These are phyloP conservation scores for Trachelus troglodyta DNA, from an alignment of 2,888 invertebrate species.

Conservation along the genomic window DNA sequence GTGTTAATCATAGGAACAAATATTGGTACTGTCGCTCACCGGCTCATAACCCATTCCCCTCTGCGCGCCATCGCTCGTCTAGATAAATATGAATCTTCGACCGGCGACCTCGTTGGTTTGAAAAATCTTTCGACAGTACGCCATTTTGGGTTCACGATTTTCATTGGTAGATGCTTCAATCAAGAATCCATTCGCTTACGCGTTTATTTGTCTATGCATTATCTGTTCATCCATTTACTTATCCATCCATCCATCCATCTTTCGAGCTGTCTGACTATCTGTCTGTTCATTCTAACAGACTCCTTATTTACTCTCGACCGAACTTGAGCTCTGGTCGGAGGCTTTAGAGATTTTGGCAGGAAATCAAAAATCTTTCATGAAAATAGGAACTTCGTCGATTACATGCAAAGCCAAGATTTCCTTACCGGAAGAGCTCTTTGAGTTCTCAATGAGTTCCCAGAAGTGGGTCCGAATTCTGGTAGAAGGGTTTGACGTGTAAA, in stretches of 20 bases:
- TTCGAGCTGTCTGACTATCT: neutral
- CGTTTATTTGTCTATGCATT: neutral
- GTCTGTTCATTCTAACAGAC: neutral
- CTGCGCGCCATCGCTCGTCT: neutral
- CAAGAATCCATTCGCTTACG: neutral
- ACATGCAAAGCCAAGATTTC: neutral
- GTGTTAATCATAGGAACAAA: neutral
- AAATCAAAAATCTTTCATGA: neutral
- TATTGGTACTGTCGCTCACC: neutral
- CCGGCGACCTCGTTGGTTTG: neutral
- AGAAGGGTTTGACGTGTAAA: neutral
- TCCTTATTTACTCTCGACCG: neutral
- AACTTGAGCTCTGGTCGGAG: neutral
- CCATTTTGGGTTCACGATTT: neutral
- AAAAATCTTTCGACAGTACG: neutral
- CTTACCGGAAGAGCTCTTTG: neutral
- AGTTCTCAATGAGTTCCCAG: neutral
- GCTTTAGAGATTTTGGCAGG: neutral
- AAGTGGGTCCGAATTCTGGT: neutral
- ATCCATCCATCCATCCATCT: neutral
- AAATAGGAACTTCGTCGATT: neutral
- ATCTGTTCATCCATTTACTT: neutral
- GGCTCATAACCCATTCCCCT: neutral
- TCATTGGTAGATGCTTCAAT: neutral
- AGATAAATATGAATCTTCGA: neutral